Conservation (phyloP, 2,113 vertebrate genomes). For the Mustela lutreola region DNA sequence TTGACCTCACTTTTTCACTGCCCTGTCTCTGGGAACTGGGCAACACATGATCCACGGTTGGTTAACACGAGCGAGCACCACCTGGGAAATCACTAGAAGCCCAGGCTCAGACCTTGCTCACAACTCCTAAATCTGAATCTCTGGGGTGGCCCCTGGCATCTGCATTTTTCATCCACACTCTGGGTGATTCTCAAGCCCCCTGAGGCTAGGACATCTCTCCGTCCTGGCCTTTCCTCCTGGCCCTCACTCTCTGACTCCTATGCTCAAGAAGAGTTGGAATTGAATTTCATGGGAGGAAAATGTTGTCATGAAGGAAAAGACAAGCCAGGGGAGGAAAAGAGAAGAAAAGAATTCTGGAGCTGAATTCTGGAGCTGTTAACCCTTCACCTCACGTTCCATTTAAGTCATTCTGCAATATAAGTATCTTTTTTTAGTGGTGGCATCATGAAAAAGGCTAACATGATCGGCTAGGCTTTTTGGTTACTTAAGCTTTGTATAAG, state of each 20-base stretch:
- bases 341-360: neutral
- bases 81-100: neutral
- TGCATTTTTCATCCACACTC: neutral
- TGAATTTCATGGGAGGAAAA: neutral
- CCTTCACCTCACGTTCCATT: neutral
- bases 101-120: neutral
- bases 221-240: neutral
- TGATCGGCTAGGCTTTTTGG: neutral
- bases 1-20: neutral
- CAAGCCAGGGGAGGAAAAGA: neutral
- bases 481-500: neutral
- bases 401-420: constrained; percentile 38
- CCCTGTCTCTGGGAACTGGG: neutral
- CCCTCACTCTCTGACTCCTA: neutral
- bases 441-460: neutral
- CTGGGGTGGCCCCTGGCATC: neutral
- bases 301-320: neutral
- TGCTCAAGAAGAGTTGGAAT: neutral
- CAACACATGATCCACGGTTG: neutral
- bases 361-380: neutral
- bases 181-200: neutral
- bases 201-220: neutral
- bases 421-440: neutral
- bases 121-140: neutral
- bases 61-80: neutral